These are phyloP conservation scores for Amphipyra tragopoginis DNA, from an alignment of 2,888 invertebrate species.

Conservation along the genomic window DNA sequence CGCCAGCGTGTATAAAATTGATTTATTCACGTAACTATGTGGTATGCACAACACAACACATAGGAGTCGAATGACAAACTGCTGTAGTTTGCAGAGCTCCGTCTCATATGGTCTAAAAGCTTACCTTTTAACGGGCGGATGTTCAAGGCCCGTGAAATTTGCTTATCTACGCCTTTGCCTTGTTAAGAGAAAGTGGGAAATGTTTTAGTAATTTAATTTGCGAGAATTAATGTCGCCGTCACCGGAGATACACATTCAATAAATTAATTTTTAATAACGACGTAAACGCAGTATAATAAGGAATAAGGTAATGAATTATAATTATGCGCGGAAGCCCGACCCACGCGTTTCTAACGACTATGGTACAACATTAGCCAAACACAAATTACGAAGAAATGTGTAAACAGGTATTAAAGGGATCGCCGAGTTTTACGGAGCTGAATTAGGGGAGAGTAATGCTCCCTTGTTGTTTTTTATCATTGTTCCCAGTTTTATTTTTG, in stretches of 20 bases:
- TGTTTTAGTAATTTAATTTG: constrained; percentile 51
- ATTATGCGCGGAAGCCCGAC: constrained; percentile 77
- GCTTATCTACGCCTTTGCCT: constrained; percentile 36
- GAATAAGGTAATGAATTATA: constrained; percentile 84
- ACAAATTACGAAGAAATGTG: constrained; percentile 85
- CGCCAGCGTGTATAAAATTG: constrained; percentile 81
- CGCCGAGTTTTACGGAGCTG: constrained; percentile 71
- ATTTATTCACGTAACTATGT: constrained; percentile 73
- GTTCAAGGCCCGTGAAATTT: constrained; percentile 33
- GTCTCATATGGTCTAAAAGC: constrained; percentile 47
- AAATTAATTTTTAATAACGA: constrained; percentile 64
- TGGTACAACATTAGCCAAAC: constrained; percentile 84
- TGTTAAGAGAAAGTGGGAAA: constrained; percentile 35
- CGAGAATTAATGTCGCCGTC: constrained; percentile 35
- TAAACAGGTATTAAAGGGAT: constrained; percentile 85
- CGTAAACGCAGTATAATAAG: constrained; percentile 69
- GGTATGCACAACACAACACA: constrained; percentile 56
- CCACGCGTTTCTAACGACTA: constrained; percentile 81
- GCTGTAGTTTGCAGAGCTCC: constrained; percentile 47
- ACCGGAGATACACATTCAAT: constrained; percentile 48
- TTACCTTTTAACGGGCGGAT: constrained; percentile 19
- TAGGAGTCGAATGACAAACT: constrained; percentile 45
- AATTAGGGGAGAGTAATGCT: constrained; percentile 73
- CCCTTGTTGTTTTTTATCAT: constrained; percentile 60
- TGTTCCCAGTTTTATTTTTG: constrained; percentile 50